Evolutionary conservation across 2,888 invertebrate species (phyloP).

Genomic region (Cheilosia pagana): DNA sequence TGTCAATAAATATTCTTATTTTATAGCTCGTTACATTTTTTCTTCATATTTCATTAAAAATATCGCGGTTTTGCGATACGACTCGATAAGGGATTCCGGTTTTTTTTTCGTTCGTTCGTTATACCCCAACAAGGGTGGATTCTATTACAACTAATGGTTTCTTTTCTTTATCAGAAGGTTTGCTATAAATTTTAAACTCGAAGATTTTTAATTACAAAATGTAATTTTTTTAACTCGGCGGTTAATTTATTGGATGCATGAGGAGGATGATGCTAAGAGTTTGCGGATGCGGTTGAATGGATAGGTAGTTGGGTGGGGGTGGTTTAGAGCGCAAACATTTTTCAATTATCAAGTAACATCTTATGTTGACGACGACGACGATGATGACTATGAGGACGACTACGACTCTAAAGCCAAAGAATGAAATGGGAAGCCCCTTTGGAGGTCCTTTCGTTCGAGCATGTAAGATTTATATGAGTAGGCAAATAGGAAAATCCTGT

Average conservation of each 20-base stretch:
- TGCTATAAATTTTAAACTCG: constrained; percentile 73
- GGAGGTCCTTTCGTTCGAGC: constrained; percentile 73
- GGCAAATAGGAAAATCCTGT: constrained; percentile 74
- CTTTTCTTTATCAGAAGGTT: constrained; percentile 73
- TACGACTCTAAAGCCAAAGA: not conserved
- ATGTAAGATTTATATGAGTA: constrained; percentile 75
- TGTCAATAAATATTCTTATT: constrained; percentile 78
- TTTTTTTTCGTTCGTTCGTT: constrained; percentile 19
- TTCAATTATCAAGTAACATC: constrained; percentile 75
- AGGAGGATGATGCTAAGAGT: constrained; percentile 30
- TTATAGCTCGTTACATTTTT: constrained; percentile 78
- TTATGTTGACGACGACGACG: constrained; percentile 62
- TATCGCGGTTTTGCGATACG: constrained; percentile 73
- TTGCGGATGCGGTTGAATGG: constrained; percentile 21
- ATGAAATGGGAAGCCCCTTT: constrained; percentile 65
- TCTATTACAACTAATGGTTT: constrained; percentile 72
- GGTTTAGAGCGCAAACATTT: constrained; percentile 66
- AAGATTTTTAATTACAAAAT: constrained; percentile 75
- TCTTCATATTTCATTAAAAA: constrained; percentile 75
- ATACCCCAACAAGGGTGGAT: constrained; percentile 54
- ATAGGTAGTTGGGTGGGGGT: constrained; percentile 23
- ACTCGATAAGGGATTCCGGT: constrained; percentile 61
- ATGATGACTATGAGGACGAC: constrained; percentile 29
- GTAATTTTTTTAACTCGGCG: constrained; percentile 71
- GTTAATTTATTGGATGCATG: constrained; percentile 73